A percentile compares a stretch with the other conserved stretches of the same genome.
Evolutionary conservation across 1,140 invertebrate genomes (phyloP).

Genomic region (Bombus terrestris): DNA sequence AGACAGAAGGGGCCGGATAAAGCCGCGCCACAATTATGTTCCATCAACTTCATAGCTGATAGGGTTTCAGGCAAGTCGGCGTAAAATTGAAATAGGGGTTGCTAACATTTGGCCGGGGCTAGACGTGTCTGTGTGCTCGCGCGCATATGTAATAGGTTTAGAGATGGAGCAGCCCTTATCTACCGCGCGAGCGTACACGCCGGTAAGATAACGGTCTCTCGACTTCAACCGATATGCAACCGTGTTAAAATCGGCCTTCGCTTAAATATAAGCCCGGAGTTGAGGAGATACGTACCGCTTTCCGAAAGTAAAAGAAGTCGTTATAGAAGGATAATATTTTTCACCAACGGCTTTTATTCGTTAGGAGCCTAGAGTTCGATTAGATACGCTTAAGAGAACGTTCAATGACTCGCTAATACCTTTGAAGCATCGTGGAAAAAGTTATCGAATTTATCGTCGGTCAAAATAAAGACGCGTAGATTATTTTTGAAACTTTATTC

Average conservation of each 20-base stretch:
- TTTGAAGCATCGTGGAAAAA: background rate
- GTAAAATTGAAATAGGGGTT: conserved; percentile 58
- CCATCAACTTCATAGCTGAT: conserved; percentile 30
- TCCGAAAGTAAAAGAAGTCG: no score
- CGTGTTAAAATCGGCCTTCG: background rate
- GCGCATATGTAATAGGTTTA: conserved; percentile 18
- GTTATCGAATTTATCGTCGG: background rate
- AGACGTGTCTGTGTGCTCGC: conserved; percentile 2
- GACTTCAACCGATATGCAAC: conserved; percentile 29
- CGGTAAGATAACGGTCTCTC: conserved; percentile 47
- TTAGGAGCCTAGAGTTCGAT: no score
- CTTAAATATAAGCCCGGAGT: background rate
- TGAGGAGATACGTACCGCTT: no score
- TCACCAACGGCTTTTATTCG: no score
- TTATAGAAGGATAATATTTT: background rate
- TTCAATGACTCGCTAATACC: background rate
- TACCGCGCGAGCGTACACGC: conserved; percentile 23
- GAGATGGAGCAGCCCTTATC: conserved; percentile 47
- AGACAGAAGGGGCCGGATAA: conserved; percentile 9
- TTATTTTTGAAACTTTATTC: background rate
- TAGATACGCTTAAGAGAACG: no score
- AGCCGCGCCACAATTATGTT: conserved; percentile 36
- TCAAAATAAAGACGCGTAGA: background rate
- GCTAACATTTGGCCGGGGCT: conserved; percentile 32
- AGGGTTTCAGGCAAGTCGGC: conserved; percentile 34